phyloP scores from a whole-genome alignment of 2,888 invertebrate genomes.

The Chelonus formosanus region DNA sequence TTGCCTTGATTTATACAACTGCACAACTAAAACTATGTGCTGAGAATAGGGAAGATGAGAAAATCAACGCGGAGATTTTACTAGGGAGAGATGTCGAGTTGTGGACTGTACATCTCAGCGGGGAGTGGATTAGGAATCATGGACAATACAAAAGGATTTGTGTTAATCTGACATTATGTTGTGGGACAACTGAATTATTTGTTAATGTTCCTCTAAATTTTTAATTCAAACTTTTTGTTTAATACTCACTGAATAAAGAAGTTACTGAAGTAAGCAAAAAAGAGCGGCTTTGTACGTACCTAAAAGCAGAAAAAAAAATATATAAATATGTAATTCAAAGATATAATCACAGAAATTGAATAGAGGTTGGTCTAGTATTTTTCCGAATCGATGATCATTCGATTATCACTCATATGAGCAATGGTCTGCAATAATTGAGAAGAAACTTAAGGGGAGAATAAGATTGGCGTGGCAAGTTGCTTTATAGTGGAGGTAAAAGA shows the following conservation, averaged over 20 bases:
- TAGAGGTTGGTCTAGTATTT: conserved; percentile 19
- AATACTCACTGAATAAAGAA: background rate
- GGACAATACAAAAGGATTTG: conserved; percentile 19
- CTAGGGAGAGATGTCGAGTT: conserved; percentile 12
- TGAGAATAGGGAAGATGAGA: conserved; percentile 8
- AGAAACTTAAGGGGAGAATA: conserved; percentile 8
- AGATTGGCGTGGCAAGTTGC: conserved; percentile 25
- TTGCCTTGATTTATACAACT: conserved; percentile 39
- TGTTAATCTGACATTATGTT: conserved; percentile 16
- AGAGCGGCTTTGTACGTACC: conserved; percentile 43
- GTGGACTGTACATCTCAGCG: conserved; percentile 23
- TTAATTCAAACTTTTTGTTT: no score
- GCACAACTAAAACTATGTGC: conserved; percentile 21
- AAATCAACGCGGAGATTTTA: conserved; percentile 5
- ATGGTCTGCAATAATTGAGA: conserved; percentile 33
- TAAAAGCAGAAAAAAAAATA: conserved; percentile 32
- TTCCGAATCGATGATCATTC: conserved; percentile 21
- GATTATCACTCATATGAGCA: conserved; percentile 34
- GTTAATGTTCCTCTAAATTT: conserved; percentile 9
- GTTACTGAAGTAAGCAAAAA: conserved; percentile 17
- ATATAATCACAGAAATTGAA: conserved; percentile 28
- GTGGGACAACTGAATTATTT: conserved; percentile 24
- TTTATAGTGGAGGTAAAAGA: conserved; percentile 16
- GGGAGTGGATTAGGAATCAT: conserved; percentile 40
- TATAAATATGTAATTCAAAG: conserved; percentile 25